A percentile compares a stretch with the other conserved stretches of the same genome.
phyloP scores from a whole-genome alignment of 2,113 vertebrate genomes.

The Notarius quadriscutis region DNA sequence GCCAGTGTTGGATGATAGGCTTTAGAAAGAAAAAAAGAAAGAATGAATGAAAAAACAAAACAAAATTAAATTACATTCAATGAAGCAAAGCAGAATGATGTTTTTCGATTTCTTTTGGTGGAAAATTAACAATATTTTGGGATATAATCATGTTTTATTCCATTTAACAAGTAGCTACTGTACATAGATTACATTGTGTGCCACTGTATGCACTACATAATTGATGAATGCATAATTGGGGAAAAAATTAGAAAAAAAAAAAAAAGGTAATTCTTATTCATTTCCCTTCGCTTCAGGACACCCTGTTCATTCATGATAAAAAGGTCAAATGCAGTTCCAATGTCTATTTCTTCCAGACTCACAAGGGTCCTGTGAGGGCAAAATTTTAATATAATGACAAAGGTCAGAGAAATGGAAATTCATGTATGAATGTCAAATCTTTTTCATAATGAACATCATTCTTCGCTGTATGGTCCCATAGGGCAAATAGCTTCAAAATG shows the following conservation, averaged over 20 bases:
- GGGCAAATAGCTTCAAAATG: background rate
- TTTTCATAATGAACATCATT: conserved; percentile 11
- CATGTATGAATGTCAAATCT: background rate
- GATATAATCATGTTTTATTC: background rate
- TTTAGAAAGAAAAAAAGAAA: background rate
- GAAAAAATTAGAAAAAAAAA: background rate
- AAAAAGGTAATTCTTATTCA: background rate
- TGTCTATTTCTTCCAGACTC: background rate
- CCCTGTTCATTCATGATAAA: background rate
- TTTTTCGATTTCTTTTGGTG: background rate
- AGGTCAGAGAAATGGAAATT: conserved; percentile 13
- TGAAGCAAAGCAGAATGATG: background rate
- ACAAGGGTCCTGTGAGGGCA: background rate
- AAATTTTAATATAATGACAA: background rate
- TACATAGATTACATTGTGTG: background rate
- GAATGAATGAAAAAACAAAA: background rate
- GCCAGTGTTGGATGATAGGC: background rate
- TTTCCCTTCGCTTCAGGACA: background rate
- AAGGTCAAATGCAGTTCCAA: background rate
- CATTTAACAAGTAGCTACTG: background rate
- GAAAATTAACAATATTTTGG: background rate
- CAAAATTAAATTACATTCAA: background rate
- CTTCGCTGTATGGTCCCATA: background rate
- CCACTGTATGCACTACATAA: background rate
- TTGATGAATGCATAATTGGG: background rate